Evolutionary conservation across 2,888 invertebrate genomes (phyloP).

Genomic region (Cerceris rybyensis): DNA sequence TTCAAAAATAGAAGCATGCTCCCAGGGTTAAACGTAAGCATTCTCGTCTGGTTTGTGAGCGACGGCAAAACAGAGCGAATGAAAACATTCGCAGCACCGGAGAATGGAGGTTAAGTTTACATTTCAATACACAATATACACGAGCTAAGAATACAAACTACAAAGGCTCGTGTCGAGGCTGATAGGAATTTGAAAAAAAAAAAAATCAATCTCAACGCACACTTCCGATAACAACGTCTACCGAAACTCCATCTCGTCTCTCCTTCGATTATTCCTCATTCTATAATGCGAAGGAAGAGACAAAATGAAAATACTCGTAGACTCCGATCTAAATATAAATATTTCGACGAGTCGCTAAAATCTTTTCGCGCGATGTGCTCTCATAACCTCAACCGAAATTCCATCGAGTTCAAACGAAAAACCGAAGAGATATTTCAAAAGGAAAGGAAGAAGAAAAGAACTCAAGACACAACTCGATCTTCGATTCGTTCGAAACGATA

Average conservation of each 20-base stretch:
- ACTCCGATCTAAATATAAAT: conserved; percentile 50
- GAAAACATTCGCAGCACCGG: conserved; percentile 52
- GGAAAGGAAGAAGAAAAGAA: neutral
- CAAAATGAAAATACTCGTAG: conserved; percentile 49
- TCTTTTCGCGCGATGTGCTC: conserved; percentile 41
- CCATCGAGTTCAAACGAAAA: neutral
- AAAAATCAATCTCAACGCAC: neutral
- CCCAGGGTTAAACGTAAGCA: conserved; percentile 59
- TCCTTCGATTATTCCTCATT: neutral
- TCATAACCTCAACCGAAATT: conserved; percentile 8
- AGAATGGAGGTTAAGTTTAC: conserved; percentile 57
- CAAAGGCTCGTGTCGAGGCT: conserved; percentile 14
- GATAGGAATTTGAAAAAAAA: conserved; percentile 2
- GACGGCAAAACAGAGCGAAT: conserved; percentile 51
- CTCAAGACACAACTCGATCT: no score
- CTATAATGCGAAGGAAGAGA: conserved; percentile 22
- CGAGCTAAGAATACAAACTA: conserved; percentile 44
- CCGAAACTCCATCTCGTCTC: conserved; percentile 2
- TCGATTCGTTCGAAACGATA: no score
- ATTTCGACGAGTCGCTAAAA: conserved; percentile 31
- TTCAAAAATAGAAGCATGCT: conserved; percentile 60
- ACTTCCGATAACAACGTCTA: neutral
- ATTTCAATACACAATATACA: conserved; percentile 52
- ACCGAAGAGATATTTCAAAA: neutral
- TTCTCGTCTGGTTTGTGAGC: conserved; percentile 52